phyloP scores from a whole-genome alignment of 2,888 invertebrate species.

The Drosophila nigricruria region DNA sequence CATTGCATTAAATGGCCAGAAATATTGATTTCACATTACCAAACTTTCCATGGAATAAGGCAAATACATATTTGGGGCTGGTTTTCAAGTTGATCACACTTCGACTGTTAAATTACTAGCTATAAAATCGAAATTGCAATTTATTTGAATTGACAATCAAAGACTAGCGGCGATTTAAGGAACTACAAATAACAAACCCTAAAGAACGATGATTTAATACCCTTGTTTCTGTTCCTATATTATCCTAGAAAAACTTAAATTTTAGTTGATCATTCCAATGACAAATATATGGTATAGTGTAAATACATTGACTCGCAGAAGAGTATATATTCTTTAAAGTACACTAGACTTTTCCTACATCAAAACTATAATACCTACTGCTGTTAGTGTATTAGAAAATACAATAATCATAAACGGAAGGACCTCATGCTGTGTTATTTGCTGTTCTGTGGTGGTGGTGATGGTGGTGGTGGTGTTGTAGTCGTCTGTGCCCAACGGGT shows the following conservation, averaged over 20 bases:
- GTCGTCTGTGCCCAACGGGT: slow-evolving; percentile 13
- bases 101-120: slow-evolving; percentile 21
- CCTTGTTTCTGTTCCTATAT: neutral
- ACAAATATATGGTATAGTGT: neutral
- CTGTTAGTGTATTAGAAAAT: neutral
- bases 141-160: neutral
- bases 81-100: slow-evolving; percentile 25
- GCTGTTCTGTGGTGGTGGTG: slow-evolving; percentile 14
- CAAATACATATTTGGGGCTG: slow-evolving; percentile 1
- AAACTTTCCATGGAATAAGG: slow-evolving; percentile 3
- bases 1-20: slow-evolving; percentile 45
- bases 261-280: neutral
- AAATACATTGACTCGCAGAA: too few relatives aligned
- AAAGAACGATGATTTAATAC: neutral
- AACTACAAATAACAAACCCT: neutral
- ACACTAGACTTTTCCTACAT: neutral
- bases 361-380: neutral
- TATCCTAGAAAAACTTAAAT: neutral
- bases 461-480: slow-evolving; percentile 7
- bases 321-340: neutral
- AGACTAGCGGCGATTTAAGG: neutral
- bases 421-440: slow-evolving; percentile 48
- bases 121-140: slow-evolving; percentile 41
- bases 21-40: slow-evolving; percentile 69
- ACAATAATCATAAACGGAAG: slow-evolving; percentile 32